Conservation (phyloP, 2,113 vertebrate species). For the Heterotilapia buettikoferi region DNA sequence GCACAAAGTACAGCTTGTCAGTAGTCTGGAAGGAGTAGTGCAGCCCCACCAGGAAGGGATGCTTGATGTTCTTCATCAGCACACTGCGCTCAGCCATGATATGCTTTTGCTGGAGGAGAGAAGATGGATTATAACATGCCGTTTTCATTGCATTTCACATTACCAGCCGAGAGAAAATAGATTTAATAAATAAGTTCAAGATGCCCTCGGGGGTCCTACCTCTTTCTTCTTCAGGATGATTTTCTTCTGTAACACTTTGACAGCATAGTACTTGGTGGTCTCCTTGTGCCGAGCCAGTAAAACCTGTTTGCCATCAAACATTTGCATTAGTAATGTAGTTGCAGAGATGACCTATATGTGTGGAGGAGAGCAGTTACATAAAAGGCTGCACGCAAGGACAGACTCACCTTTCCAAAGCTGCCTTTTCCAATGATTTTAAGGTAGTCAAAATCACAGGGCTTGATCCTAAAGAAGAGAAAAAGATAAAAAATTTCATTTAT, state of each 20-base stretch:
- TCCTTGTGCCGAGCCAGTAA: slow-evolving; percentile 77
- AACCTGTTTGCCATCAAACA: slow-evolving; percentile 52
- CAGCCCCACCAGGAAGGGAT: slow-evolving; percentile 79
- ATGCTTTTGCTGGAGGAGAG: slow-evolving; percentile 72
- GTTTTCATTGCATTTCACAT: background rate
- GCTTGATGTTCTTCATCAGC: slow-evolving; percentile 79
- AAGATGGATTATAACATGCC: background rate
- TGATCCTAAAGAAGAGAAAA: slow-evolving; percentile 55
- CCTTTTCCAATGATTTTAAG: slow-evolving; percentile 80
- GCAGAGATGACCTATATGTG: background rate
- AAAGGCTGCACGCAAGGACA: fast-evolving
- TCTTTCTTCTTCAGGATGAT: slow-evolving; percentile 81
- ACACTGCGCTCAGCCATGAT: slow-evolving; percentile 82
- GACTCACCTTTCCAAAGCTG: slow-evolving; percentile 77
- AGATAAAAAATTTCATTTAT: background rate
- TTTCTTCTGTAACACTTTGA: slow-evolving; percentile 82
- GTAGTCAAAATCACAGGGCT: slow-evolving; percentile 78
- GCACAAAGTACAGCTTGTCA: slow-evolving; percentile 80
- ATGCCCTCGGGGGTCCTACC: slow-evolving; percentile 33
- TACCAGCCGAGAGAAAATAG: background rate
- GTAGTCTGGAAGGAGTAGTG: slow-evolving; percentile 80
- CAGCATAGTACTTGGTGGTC: slow-evolving; percentile 71
- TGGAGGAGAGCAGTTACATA: background rate
- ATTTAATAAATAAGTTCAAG: background rate
- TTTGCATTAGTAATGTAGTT: background rate